These are phyloP conservation scores for Apodemus agrarius DNA, from an alignment of 2,797 vertebrate species.

Conservation along the genomic window DNA sequence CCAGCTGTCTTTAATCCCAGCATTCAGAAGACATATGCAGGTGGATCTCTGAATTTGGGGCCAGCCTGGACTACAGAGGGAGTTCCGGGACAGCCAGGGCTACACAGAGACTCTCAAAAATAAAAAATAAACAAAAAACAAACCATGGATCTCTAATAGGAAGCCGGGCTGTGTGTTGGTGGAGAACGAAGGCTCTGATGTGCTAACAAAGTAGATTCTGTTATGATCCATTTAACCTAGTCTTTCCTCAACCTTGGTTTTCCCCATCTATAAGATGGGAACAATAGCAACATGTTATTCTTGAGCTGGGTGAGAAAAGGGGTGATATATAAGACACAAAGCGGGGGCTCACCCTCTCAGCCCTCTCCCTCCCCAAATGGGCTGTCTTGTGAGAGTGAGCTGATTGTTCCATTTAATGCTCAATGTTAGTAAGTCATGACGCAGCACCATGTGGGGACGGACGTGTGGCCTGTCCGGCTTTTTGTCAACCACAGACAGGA, in stretches of 20 bases:
- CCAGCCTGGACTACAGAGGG: neutral
- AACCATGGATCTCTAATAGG: neutral
- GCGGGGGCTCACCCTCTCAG: neutral
- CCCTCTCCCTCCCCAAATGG: neutral
- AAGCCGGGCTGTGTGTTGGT: neutral
- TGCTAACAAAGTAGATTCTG: neutral
- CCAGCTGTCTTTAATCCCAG: neutral
- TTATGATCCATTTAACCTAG: neutral
- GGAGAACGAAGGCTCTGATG: neutral
- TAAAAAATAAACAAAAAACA: neutral
- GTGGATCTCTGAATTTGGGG: neutral
- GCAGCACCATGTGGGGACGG: conserved; percentile 14
- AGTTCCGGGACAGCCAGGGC: neutral
- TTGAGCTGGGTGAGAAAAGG: neutral
- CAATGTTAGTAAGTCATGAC: neutral
- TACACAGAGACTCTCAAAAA: neutral
- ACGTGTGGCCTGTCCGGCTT: neutral
- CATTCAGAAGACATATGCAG: neutral
- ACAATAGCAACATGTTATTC: no score
- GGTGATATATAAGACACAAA: neutral
- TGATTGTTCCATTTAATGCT: conserved; percentile 5
- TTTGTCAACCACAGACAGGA: neutral
- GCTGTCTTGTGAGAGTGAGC: conserved; percentile 7
- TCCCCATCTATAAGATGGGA: neutral
- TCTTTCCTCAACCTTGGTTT: neutral